Base-by-base conservation (phyloP, 2,888 invertebrate genomes). In the Coenonympha glycerion region DNA sequence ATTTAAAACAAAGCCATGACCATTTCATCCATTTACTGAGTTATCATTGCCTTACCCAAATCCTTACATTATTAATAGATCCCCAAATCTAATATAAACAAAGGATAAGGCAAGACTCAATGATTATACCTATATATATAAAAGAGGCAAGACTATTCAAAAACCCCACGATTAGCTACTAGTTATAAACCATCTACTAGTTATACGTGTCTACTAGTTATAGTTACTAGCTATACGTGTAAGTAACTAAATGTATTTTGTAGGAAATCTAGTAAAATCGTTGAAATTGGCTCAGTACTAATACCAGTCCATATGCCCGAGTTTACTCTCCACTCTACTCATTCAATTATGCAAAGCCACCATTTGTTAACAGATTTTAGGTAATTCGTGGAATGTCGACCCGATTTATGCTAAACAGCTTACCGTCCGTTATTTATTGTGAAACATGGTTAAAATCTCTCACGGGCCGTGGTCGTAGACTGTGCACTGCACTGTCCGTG, bases 281-380 rank as follows among this genome's bases (percentile, higher is more conserved):
- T 59, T 57, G 53, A 63, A 66, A 69, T 66, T 41, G 49, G 39
- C 34, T 37, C 60, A 56, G 62, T 60, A 59, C 63, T 65, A 61
- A 59, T 63, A 62, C 65, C 60, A 58, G 66, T 70, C 71, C 77
- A 76, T 79, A 79, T 76, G 80, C 64, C 68, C 51, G 68, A 65
- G 71, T 75, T 79, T 72, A 68, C 73, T 68, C 73, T 69, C 59
- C 62, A 71, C 71, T 69, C 59, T 62, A 71, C 71, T 72, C 73
- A 77, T 82, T 82, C 72, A 83, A 82, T 84, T 85, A 86, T 83
- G 85, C 79, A 84, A 80, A 85, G 78, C 85, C 64, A 70, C 80
- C 81, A 86, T 85, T 83, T 80, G 85, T 85, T 86, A 83, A 79
- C 86, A 85, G 84, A 84, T 85, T 85, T 82, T 71, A 72, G 77